phyloP scores from a whole-genome alignment of 2,797 vertebrate species.

The Cyclopterus lumpus region DNA sequence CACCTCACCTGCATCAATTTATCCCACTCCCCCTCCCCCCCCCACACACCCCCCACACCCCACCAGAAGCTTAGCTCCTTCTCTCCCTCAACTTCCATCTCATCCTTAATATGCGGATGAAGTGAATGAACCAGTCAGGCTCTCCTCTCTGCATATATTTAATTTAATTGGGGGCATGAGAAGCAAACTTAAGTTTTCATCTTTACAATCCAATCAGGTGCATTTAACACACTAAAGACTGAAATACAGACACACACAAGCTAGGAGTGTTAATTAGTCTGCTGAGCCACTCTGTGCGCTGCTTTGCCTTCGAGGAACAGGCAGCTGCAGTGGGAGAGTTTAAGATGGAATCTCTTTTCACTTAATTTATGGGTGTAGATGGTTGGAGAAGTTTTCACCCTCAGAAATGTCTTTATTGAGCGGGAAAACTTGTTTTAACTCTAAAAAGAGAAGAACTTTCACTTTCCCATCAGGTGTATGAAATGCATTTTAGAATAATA shows the following conservation, averaged over 20 bases:
- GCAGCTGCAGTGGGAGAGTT: slow-evolving; percentile 35
- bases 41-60: too few species aligned
- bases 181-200: slow-evolving; percentile 76
- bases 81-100: background rate
- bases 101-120: slow-evolving; percentile 53
- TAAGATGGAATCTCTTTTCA: slow-evolving; percentile 17
- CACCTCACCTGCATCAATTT: slow-evolving; percentile 8
- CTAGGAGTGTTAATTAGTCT: slow-evolving; percentile 62
- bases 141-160: slow-evolving; percentile 79
- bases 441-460: background rate
- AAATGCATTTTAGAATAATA: background rate
- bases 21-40: background rate
- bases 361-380: slow-evolving; percentile 27
- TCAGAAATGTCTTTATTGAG: background rate
- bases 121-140: slow-evolving; percentile 61
- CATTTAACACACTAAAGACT: slow-evolving; percentile 54
- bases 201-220: slow-evolving; percentile 76
- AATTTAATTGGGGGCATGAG: slow-evolving; percentile 77
- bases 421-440: slow-evolving; percentile 1
- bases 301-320: slow-evolving; percentile 34
- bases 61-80: background rate
- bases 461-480: background rate
- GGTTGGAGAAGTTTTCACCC: slow-evolving; percentile 14
- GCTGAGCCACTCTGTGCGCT: slow-evolving; percentile 22
- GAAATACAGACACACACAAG: slow-evolving; percentile 18